Base-by-base conservation (phyloP, 2,113 vertebrate species). In the Zeus faber region DNA sequence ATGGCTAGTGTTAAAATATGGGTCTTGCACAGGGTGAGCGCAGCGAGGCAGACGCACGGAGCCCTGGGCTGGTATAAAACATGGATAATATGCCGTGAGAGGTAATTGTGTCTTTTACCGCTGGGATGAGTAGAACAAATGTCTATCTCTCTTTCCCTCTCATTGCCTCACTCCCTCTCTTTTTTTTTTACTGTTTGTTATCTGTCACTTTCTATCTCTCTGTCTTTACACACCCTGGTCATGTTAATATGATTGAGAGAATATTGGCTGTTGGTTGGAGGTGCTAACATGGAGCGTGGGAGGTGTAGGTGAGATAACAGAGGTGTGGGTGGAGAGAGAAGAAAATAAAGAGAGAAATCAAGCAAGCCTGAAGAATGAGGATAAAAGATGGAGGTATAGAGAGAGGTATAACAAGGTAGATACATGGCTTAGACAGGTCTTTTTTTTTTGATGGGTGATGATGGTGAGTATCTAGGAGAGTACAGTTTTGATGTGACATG, bases 81-180 rank as follows among this genome's bases (percentile, higher is more conserved):
- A 97, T 97, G 96, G 96, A 98, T 98, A 98, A 96, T 94, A 96
- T 96, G 77, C 73, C 83, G 73, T 94, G 95, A 95, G 95, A 95
- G 95, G 95, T 99, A 98, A 98, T 98, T 97, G 97, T 97, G 94
- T 98, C 96, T 98, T 85, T 98, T 96, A 98, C 94, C 93, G 89
- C 94, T 91, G 77, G 76, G 80, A 87, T 98, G 96, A 99, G 94
- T 94, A 97, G 94, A 97, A 98, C 96, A 96, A 99, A 99, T 98
- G 95, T 37, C 29, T 37, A 47, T 31, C 54, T 45, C 14, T 14
- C 37, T 22, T 14, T 46, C 37, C 16, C 4, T 39, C 37, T n/a
- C 40, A 11, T 17, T 18, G 16, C 46, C 33, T 58, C 9, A 45
- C 58, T 76, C 23, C 31, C 39, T 53, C 64, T 27, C 22, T 52